A percentile compares a stretch with the other conserved stretches of the same genome.
Evolutionary conservation across 2,888 invertebrate genomes (phyloP).

Genomic region (Drosophila mimetica): DNA sequence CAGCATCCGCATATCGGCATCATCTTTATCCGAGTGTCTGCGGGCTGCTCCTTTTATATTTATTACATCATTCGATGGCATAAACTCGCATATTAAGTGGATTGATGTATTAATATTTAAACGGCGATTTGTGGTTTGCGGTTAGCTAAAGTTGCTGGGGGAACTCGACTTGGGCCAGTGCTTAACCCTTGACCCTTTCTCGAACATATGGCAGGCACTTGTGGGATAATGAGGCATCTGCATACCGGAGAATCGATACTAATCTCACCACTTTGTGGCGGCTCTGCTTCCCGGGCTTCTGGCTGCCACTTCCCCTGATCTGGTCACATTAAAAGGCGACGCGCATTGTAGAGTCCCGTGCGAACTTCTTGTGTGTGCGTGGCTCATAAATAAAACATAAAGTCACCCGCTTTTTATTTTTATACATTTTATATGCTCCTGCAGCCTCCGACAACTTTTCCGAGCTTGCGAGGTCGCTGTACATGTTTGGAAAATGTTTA

Average conservation of each 20-base stretch:
- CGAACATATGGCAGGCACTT: conserved; percentile 54
- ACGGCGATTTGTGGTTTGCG: conserved; percentile 81
- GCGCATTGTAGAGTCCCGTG: conserved; percentile 55
- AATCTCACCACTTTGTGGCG: conserved; percentile 10
- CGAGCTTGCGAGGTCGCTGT: conserved; percentile 35
- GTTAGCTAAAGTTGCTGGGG: conserved; percentile 34
- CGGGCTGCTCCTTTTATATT: conserved; percentile 63
- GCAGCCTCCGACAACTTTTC: conserved; percentile 44
- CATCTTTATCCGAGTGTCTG: conserved; percentile 45
- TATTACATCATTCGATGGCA: conserved; percentile 75
- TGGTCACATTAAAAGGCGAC: conserved; percentile 67
- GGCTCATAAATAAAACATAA: conserved; percentile 80
- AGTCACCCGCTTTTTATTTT: conserved; percentile 63
- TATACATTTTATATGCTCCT: conserved; percentile 64
- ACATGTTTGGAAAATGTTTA: conserved; percentile 79
- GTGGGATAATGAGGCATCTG: conserved; percentile 16
- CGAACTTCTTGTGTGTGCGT: conserved; percentile 62
- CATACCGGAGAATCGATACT: conserved; percentile 10
- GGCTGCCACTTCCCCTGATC: not conserved
- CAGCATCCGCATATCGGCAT: conserved; percentile 55
- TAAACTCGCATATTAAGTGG: conserved; percentile 82
- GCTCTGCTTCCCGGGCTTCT: not conserved
- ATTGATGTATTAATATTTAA: conserved; percentile 84
- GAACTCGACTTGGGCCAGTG: conserved; percentile 38
- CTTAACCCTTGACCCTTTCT: conserved; percentile 62